A percentile compares a stretch with the other conserved stretches of the same genome.
Conservation (phyloP, 2,113 vertebrate genomes). For the Herpailurus yagouaroundi region DNA sequence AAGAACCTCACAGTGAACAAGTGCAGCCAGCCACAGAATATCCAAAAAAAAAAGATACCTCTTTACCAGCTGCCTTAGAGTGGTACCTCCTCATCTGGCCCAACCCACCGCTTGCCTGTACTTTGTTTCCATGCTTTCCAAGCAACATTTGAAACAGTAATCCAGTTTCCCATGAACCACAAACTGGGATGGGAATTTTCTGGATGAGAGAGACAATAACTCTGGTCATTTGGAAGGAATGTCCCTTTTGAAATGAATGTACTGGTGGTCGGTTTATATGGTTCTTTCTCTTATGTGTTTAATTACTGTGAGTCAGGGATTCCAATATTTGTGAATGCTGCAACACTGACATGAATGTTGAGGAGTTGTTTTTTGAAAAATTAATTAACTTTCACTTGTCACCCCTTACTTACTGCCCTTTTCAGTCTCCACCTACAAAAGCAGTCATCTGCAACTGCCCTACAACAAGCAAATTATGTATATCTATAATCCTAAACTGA, state of each 20-base stretch:
- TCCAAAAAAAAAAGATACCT: not conserved
- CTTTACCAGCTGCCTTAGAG: not conserved
- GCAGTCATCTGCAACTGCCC: not conserved
- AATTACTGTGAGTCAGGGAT: not conserved
- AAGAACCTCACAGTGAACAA: not conserved
- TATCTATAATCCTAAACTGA: not conserved
- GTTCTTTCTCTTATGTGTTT: not conserved
- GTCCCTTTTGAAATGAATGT: not conserved
- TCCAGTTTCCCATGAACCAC: not conserved
- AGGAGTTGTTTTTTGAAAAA: not conserved
- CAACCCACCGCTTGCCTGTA: not conserved
- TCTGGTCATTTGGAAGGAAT: not conserved
- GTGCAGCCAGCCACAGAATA: not conserved
- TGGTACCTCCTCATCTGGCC: not conserved
- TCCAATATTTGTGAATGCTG: not conserved
- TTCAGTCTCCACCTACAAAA: not conserved
- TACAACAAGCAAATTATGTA: not conserved
- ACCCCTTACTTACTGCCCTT: not conserved
- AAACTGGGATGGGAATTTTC: not conserved
- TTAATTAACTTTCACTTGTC: not conserved
- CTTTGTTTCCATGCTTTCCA: not conserved
- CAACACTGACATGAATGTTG: not conserved
- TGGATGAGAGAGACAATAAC: not conserved
- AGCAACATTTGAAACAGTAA: not conserved
- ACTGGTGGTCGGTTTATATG: not conserved